A percentile compares a stretch with the other conserved stretches of the same genome.
Conservation (phyloP, 1,140 invertebrate species). For the Sweltsa coloradensis region DNA sequence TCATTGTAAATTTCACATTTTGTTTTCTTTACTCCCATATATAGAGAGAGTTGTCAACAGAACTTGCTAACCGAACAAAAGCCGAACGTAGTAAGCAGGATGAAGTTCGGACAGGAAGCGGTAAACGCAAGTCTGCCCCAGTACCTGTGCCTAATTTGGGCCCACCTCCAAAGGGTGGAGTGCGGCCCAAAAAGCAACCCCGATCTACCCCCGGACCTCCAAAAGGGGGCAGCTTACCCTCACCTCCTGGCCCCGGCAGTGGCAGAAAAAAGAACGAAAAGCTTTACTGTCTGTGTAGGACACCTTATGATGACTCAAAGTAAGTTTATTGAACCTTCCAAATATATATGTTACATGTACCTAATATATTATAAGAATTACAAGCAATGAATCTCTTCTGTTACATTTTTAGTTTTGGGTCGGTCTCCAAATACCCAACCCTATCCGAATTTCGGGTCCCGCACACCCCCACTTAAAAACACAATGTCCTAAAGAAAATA, state of each 20-base stretch:
- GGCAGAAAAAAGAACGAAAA: constrained; percentile 53
- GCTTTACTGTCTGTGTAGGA: constrained; percentile 85
- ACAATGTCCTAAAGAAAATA: too few species aligned
- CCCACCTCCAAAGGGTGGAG: constrained; percentile 24
- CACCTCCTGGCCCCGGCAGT: not conserved
- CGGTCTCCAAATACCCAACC: too few species aligned
- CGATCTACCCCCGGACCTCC: not conserved
- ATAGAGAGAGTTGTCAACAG: constrained; percentile 56
- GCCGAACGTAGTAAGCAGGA: constrained; percentile 56
- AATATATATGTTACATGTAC: not conserved
- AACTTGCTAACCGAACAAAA: constrained; percentile 39
- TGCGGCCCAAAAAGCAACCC: constrained; percentile 3
- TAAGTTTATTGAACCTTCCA: constrained; percentile 21
- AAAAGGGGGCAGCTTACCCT: not conserved
- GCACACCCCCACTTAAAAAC: too few species aligned
- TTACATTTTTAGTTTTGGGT: too few species aligned
- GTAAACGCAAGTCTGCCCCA: constrained; percentile 40
- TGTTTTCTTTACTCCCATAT: constrained; percentile 11
- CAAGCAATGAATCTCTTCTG: too few species aligned
- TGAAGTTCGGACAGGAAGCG: constrained; percentile 44
- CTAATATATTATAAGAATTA: not conserved
- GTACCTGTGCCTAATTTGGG: constrained; percentile 33
- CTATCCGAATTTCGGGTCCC: too few species aligned
- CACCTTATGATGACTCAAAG: constrained; percentile 89
- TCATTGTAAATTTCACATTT: too few species aligned